Conservation (phyloP, 92 coral and sea anemone genomes). For the Chrysogorgia sp. region DNA sequence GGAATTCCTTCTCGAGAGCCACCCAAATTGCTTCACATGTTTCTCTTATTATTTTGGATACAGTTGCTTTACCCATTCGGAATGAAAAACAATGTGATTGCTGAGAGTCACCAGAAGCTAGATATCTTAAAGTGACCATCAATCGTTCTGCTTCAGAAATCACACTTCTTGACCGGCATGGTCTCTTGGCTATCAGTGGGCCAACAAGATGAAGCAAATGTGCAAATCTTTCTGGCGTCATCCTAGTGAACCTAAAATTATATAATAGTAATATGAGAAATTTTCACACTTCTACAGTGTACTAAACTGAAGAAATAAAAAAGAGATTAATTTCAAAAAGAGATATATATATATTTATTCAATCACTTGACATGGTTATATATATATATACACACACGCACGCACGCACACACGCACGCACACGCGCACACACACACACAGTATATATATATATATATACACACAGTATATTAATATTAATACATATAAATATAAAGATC, state of each 20-base stretch:
- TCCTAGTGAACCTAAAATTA: constrained; percentile 33
- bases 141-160: constrained; percentile 53
- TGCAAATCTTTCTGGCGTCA: constrained; percentile 44
- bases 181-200: constrained; percentile 42
- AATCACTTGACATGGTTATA: too few species aligned
- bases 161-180: constrained; percentile 45
- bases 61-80: constrained; percentile 56
- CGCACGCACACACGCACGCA: too few species aligned
- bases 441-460: too few species aligned
- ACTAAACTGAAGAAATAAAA: too few species aligned
- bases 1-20: constrained; percentile 7
- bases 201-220: constrained; percentile 48
- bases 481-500: too few species aligned
- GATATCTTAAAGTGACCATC: constrained; percentile 44
- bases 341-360: too few species aligned
- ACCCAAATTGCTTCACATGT: constrained; percentile 53
- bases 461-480: too few species aligned
- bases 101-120: constrained; percentile 44
- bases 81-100: constrained; percentile 39
- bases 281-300: too few species aligned
- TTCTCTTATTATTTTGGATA: constrained; percentile 46
- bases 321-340: too few species aligned
- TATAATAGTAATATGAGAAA: too few species aligned
- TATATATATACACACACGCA: too few species aligned
- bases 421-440: too few species aligned